Conservation (phyloP, 1,140 invertebrate species). For the Pseudomyrmex cubaensis region DNA sequence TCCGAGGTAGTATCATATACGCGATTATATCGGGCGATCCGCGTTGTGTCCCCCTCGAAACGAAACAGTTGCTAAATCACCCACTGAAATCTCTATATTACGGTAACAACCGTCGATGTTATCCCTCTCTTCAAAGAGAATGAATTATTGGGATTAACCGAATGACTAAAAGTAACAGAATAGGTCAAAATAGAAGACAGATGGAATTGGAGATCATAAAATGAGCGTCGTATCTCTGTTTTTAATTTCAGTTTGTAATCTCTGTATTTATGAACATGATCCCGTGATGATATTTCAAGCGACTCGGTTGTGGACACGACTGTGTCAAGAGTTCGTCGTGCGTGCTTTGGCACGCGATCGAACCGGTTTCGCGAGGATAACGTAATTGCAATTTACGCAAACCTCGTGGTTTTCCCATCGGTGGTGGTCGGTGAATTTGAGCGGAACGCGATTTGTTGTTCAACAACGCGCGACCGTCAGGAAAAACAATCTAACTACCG, state of each 20-base stretch:
- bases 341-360: conserved; percentile 45
- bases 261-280: conserved; percentile 23
- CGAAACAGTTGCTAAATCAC: conserved; percentile 57
- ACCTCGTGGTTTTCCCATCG: not conserved
- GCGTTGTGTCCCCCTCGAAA: conserved; percentile 38
- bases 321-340: conserved; percentile 47
- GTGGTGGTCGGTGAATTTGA: not conserved
- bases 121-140: conserved; percentile 42
- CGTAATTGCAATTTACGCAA: conserved; percentile 51
- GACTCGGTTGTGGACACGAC: conserved; percentile 2
- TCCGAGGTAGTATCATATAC: conserved; percentile 1
- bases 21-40: not conserved
- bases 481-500: not conserved
- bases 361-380: conserved; percentile 43
- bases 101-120: conserved; percentile 1
- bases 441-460: conserved; percentile 19
- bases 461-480: not conserved
- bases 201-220: conserved; percentile 37
- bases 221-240: not conserved
- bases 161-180: not conserved
- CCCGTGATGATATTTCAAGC: conserved; percentile 5
- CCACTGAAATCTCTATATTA: not conserved
- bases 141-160: conserved; percentile 38
- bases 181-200: not conserved
- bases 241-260: not conserved